Evolutionary conservation across 2,797 vertebrate species (phyloP).

Genomic region (Microctenopoma steveboyesi): DNA sequence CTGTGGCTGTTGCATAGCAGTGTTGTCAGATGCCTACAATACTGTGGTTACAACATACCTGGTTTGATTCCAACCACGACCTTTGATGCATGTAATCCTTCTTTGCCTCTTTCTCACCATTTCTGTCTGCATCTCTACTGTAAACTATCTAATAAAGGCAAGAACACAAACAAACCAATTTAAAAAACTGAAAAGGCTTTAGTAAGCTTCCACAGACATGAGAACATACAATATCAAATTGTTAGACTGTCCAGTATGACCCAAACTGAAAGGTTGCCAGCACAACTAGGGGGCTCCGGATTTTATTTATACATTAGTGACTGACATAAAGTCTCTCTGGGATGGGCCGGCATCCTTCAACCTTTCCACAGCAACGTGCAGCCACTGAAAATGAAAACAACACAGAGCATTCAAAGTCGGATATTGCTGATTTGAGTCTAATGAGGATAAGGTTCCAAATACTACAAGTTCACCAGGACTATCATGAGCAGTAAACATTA

Average conservation of each 20-base stretch:
- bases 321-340: not conserved
- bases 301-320: constrained; percentile 1
- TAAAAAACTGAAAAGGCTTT: not conserved
- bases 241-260: not conserved
- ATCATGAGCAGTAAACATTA: not conserved
- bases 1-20: not conserved
- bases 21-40: not conserved
- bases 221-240: not conserved
- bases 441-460: not conserved
- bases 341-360: constrained; percentile 9
- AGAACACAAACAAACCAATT: not conserved
- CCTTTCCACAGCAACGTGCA: constrained; percentile 7
- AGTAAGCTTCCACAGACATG: not conserved
- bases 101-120: not conserved
- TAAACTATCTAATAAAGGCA: not conserved
- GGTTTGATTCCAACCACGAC: not conserved
- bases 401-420: not conserved
- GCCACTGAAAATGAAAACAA: constrained; percentile 35
- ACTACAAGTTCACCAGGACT: not conserved
- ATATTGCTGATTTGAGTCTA: constrained; percentile 9
- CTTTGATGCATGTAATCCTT: not conserved
- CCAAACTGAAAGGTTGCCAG: not conserved
- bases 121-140: not conserved
- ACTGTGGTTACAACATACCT: not conserved
- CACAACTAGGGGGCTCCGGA: not conserved